A percentile compares a stretch with the other conserved stretches of the same genome.
Evolutionary conservation across 2,888 invertebrate species (phyloP).

Genomic region (Leucoma salicis): DNA sequence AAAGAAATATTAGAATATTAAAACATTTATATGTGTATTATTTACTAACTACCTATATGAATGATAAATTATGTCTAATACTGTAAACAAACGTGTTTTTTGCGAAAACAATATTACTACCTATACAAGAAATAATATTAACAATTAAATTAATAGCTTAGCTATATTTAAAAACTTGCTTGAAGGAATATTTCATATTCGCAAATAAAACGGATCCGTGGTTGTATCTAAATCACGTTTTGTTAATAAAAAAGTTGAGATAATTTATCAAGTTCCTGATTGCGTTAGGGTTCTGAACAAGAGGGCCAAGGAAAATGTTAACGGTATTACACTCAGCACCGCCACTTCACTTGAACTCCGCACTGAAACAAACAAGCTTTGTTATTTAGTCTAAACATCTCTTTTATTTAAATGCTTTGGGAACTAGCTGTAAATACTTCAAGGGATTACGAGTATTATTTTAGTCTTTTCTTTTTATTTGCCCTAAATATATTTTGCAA

Average conservation of each 20-base stretch:
- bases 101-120: too few species aligned
- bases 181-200: slow-evolving; percentile 25
- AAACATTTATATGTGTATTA: slow-evolving; percentile 38
- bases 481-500: too few species aligned
- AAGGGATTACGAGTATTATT: too few species aligned
- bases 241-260: slow-evolving; percentile 59
- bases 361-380: slow-evolving; percentile 69
- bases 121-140: not conserved
- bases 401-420: too few species aligned
- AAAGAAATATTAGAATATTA: slow-evolving; percentile 47
- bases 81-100: slow-evolving; percentile 15
- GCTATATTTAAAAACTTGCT: slow-evolving; percentile 19
- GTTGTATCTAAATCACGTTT: slow-evolving; percentile 55
- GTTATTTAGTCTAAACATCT: slow-evolving; percentile 38
- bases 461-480: too few species aligned
- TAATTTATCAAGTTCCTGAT: slow-evolving; percentile 77
- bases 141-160: slow-evolving; percentile 17
- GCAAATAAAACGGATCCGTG: slow-evolving; percentile 32
- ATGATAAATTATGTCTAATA: slow-evolving; percentile 24
- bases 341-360: slow-evolving; percentile 62
- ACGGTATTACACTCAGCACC: slow-evolving; percentile 63
- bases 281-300: slow-evolving; percentile 58
- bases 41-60: slow-evolving; percentile 39
- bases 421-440: too few species aligned
- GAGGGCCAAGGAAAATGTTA: slow-evolving; percentile 65